Evolutionary conservation across 2,888 invertebrate genomes (phyloP).

Genomic region (Alviniconcha strummeri): DNA sequence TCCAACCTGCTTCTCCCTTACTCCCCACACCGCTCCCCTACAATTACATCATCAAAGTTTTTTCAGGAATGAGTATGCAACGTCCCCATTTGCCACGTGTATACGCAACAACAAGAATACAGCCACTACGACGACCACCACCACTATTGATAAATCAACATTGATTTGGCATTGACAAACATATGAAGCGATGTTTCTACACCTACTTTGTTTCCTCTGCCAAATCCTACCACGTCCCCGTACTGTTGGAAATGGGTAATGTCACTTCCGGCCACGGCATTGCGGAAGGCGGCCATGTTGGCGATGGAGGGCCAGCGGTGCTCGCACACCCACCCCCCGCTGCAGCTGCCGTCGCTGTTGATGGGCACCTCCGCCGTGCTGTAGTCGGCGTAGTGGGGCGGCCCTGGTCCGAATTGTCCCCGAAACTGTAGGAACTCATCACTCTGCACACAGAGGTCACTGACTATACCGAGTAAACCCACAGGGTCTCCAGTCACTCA

Average conservation of each 20-base stretch:
- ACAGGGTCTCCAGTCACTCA: too few relatives aligned
- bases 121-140: too few relatives aligned
- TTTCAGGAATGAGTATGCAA: too few relatives aligned
- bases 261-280: constrained; percentile 59
- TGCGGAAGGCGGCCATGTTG: constrained; percentile 70
- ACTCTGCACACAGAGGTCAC: constrained; percentile 75
- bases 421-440: constrained; percentile 88
- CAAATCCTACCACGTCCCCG: constrained; percentile 66
- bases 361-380: constrained; percentile 63
- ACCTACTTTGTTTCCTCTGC: constrained; percentile 58
- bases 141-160: too few relatives aligned
- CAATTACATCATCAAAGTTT: too few relatives aligned
- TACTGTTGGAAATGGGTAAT: constrained; percentile 54
- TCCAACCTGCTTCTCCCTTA: too few relatives aligned
- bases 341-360: constrained; percentile 61
- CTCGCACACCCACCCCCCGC: constrained; percentile 70
- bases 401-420: constrained; percentile 47
- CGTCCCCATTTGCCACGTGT: too few relatives aligned
- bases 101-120: too few relatives aligned
- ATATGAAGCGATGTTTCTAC: too few relatives aligned
- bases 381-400: constrained; percentile 57
- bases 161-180: too few relatives aligned
- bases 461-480: too few relatives aligned
- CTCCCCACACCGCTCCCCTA: too few relatives aligned
- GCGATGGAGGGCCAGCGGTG: constrained; percentile 67